Evolutionary conservation across 2,888 invertebrate genomes (phyloP).

Genomic region (Synergus japonicus): DNA sequence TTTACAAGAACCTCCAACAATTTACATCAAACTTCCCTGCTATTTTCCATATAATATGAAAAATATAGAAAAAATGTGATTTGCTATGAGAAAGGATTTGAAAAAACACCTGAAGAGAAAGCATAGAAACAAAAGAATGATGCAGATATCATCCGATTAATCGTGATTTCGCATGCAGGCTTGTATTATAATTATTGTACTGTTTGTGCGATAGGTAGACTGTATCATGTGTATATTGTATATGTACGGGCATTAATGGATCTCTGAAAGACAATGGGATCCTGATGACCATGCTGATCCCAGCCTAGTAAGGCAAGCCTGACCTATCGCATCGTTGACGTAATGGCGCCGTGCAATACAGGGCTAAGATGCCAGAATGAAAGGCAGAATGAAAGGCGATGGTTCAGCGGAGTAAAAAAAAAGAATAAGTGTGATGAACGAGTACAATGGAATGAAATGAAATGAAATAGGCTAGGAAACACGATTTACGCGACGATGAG

Average conservation of each 20-base stretch:
- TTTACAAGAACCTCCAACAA: no score
- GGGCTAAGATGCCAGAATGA: conserved; percentile 29
- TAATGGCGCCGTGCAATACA: conserved; percentile 34
- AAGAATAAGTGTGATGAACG: conserved; percentile 14
- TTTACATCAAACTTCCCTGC: no score
- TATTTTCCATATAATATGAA: no score
- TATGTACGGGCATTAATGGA: conserved; percentile 39
- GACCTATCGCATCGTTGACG: conserved; percentile 40
- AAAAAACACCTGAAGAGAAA: background rate
- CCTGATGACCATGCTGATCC: conserved; percentile 39
- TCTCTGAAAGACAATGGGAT: conserved; percentile 32
- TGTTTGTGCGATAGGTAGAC: conserved; percentile 5
- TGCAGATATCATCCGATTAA: conserved; percentile 16
- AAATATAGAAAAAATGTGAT: no score
- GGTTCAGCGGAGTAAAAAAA: conserved; percentile 33
- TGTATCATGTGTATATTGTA: conserved; percentile 16
- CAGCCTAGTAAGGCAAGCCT: conserved; percentile 36
- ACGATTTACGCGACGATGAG: conserved; percentile 14
- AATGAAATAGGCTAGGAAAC: conserved; percentile 11
- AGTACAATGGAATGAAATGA: conserved; percentile 28
- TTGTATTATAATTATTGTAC: conserved; percentile 33
- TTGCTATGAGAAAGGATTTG: background rate
- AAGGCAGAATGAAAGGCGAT: conserved; percentile 34
- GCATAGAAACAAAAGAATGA: conserved; percentile 11
- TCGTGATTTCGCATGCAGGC: conserved; percentile 17